Percentiles rank a stretch among this genome's conserved stretches.
These are phyloP conservation scores for Trichogramma pretiosum DNA, from an alignment of 1,140 invertebrate genomes.

Conservation along the genomic window DNA sequence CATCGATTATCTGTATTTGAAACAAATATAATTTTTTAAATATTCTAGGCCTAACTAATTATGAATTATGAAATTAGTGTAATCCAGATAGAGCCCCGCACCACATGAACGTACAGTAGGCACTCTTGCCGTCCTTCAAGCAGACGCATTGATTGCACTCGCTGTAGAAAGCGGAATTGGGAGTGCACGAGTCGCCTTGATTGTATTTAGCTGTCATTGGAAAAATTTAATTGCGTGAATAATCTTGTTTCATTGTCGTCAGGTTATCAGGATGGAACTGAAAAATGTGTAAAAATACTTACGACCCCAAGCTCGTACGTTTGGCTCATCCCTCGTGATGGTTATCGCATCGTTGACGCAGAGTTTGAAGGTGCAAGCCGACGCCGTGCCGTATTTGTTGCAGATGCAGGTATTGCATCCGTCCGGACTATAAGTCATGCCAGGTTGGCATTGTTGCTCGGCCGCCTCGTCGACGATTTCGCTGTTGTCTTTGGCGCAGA, in stretches of 20 bases:
- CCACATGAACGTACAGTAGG: conserved; percentile 9
- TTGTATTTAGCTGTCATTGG: not conserved
- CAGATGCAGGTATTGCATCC: not conserved
- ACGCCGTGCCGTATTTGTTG: not conserved
- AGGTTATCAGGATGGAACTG: too few relatives aligned
- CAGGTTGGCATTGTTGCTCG: not conserved
- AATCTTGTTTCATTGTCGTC: too few relatives aligned
- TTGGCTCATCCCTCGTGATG: too few relatives aligned
- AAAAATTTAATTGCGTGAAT: too few relatives aligned
- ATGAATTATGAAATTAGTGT: too few relatives aligned
- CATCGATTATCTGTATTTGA: too few relatives aligned
- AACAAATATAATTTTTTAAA: too few relatives aligned
- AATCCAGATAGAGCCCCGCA: too few relatives aligned
- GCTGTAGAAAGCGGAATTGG: conserved; percentile 11
- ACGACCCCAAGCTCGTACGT: not conserved
- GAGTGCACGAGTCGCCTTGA: not conserved
- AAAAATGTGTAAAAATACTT: not conserved
- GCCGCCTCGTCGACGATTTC: too few relatives aligned
- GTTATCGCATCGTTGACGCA: not conserved
- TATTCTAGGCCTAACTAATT: too few relatives aligned
- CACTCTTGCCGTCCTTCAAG: conserved; percentile 5
- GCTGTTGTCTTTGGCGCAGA: too few relatives aligned
- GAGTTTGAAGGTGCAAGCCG: not conserved
- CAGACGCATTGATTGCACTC: conserved; percentile 22
- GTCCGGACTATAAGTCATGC: not conserved